phyloP scores from a whole-genome alignment of 2,113 vertebrate genomes.

The Fulmarus glacialis region DNA sequence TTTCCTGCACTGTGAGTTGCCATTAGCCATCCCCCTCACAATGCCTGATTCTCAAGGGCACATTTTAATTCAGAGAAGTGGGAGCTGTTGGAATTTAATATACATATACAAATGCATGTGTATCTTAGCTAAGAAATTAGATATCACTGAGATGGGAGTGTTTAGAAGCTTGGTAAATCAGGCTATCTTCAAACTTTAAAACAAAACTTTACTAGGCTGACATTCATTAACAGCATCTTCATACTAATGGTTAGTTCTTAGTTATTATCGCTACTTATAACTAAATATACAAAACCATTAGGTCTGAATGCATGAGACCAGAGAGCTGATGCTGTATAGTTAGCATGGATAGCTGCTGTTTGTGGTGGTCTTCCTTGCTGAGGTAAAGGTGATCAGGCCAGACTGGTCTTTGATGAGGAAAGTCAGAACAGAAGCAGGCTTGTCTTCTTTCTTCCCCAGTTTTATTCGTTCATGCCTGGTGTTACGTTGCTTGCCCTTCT shows the following conservation, averaged over 20 bases:
- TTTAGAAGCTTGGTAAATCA: background rate
- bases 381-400: background rate
- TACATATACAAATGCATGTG: background rate
- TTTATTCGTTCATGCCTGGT: background rate
- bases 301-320: background rate
- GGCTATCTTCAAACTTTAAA: background rate
- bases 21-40: background rate
- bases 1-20: background rate
- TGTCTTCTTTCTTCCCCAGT: background rate
- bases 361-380: background rate
- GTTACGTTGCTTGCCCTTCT: background rate
- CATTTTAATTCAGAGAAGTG: background rate
- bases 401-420: background rate
- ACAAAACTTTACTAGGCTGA: background rate
- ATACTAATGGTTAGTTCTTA: background rate
- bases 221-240: background rate
- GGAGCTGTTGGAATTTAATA: background rate
- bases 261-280: background rate
- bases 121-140: background rate
- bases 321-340: background rate
- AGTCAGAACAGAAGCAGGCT: background rate
- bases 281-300: background rate
- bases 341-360: background rate
- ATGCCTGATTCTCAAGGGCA: background rate
- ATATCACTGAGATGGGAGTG: background rate